Conservation (phyloP, 2,113 vertebrate species). For the Anhinga anhinga region DNA sequence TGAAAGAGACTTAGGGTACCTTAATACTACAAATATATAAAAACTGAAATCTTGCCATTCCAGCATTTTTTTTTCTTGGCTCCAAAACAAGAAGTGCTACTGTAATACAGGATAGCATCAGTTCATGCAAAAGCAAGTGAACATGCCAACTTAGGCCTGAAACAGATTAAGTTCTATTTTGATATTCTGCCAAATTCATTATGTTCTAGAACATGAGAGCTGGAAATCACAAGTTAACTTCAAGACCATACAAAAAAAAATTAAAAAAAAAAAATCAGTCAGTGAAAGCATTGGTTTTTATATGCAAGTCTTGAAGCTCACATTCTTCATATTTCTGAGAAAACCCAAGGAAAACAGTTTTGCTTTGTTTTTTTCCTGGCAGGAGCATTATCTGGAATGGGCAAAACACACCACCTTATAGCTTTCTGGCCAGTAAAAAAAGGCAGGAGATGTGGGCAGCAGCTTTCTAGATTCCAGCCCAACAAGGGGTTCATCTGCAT, state of each 20-base stretch:
- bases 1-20: neutral
- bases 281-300: neutral
- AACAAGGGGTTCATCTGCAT: neutral
- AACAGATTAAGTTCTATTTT: neutral
- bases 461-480: neutral
- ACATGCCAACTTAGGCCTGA: neutral
- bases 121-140: neutral
- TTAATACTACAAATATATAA: neutral
- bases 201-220: neutral
- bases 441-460: accelerated
- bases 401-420: neutral
- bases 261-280: neutral
- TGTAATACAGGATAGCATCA: neutral
- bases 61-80: neutral
- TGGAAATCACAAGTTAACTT: neutral
- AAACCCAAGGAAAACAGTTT: neutral
- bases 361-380: neutral
- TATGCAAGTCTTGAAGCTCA: neutral
- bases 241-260: neutral
- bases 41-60: neutral
- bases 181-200: neutral
- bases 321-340: neutral
- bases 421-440: neutral
- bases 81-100: neutral
- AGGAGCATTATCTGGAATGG: neutral